Base-by-base conservation (phyloP, 1,140 invertebrate species). In the Tetramorium alpestre region DNA sequence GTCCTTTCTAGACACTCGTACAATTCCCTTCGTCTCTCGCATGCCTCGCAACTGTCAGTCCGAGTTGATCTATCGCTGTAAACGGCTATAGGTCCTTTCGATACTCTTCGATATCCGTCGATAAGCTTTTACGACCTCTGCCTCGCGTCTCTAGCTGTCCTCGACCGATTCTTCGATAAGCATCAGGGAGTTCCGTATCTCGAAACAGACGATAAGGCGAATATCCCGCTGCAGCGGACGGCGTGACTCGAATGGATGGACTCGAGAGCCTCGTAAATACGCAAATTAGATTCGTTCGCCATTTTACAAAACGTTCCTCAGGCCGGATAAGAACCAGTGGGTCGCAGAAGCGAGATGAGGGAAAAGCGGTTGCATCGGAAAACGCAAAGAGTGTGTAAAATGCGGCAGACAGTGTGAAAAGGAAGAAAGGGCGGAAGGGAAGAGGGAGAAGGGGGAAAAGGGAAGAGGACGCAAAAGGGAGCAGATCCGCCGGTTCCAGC, bases 211-310 rank as follows among this genome's bases (percentile, higher is more conserved):
- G 78, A 60, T 72, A 51, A 86, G 77, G 44, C 49, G 62, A 65
- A 85, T 84, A 69, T 69, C 33, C 44, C 3, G 47, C 58, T 81
- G 67, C 41, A 47, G 49, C 54, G 18, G 41, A 10, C 78, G 18
- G 10, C 13, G 33, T 22, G 44, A 47, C 41, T 73, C 54, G 13
- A 84, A 60, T 72, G 60, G 25, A 72, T 47, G 70, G 64, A 47
- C 75, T 86, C 33, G 38, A 85, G 69, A 73, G 56, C 76, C 76
- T 88, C 28, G 84, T 90, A 91, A 93, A 91, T 89, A 90, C 82
- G 87, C 81, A 91, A 92, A 93, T 92, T 91, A 90, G 81, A 77
- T 92, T 91, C 77, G 70, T 77, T 78, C 62, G 62, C 47, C 76
- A 88, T 88, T 88, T 88, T 87, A 89, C 87, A 65, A 89, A 77